Conservation (phyloP, 2,113 vertebrate genomes). For the Nerophis ophidion region DNA sequence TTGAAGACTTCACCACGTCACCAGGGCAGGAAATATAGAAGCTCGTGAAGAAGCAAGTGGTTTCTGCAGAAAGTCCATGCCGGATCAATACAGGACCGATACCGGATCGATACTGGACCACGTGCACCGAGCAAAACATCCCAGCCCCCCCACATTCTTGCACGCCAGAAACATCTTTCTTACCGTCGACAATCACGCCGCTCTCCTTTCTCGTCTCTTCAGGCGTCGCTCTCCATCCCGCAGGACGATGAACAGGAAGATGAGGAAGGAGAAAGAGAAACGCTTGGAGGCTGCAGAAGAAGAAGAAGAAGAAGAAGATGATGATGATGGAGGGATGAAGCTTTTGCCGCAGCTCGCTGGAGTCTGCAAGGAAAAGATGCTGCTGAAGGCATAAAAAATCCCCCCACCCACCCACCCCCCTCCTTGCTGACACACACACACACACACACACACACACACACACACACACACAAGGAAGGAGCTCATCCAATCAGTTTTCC, state of each 20-base stretch:
- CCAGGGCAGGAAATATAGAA: too few relatives aligned
- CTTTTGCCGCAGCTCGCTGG: slow-evolving; percentile 2
- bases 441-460: neutral
- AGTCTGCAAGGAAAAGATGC: slow-evolving; percentile 7
- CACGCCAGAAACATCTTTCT: neutral
- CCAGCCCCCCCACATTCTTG: neutral
- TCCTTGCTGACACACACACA: neutral
- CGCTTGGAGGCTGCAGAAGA: neutral
- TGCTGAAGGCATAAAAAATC: neutral
- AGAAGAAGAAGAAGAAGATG: neutral
- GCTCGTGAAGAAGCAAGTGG: too few relatives aligned
- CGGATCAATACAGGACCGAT: too few relatives aligned
- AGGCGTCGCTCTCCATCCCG: slow-evolving; percentile 4
- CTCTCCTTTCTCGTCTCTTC: neutral
- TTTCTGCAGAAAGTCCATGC: too few relatives aligned
- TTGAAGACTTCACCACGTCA: too few relatives aligned
- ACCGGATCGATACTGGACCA: too few relatives aligned
- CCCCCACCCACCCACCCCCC: neutral
- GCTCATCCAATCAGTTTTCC: neutral
- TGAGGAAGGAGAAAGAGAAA: neutral
- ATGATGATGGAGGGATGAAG: neutral
- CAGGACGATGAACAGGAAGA: neutral
- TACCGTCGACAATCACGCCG: neutral
- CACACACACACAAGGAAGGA: neutral
- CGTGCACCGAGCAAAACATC: too few relatives aligned